These are phyloP conservation scores for Enteromius thamalakanensis DNA, from an alignment of 2,797 vertebrate genomes.

Conservation along the genomic window DNA sequence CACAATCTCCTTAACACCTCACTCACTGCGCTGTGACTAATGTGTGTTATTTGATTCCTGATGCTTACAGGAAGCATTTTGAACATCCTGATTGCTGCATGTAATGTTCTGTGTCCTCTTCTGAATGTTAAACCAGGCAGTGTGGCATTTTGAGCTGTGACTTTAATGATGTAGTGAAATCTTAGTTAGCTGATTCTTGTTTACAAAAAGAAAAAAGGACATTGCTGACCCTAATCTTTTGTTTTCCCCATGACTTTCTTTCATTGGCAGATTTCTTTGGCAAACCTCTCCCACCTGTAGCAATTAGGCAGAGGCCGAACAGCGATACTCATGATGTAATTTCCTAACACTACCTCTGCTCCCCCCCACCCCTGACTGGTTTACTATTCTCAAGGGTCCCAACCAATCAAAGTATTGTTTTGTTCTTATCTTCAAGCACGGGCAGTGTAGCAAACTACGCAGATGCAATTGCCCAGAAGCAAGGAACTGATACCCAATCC, in stretches of 20 bases:
- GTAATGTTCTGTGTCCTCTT: slow-evolving; percentile 5
- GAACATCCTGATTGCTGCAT: not conserved
- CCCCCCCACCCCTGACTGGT: slow-evolving; percentile 34
- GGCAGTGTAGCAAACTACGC: slow-evolving; percentile 64
- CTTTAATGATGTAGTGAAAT: not conserved
- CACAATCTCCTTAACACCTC: slow-evolving; percentile 22
- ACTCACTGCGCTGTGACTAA: not conserved
- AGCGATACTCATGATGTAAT: slow-evolving; percentile 86
- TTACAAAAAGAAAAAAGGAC: not conserved
- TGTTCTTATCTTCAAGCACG: slow-evolving; percentile 75
- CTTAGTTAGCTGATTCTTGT: slow-evolving; percentile 1
- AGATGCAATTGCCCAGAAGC: slow-evolving; percentile 35
- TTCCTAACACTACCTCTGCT: slow-evolving; percentile 73
- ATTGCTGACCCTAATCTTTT: slow-evolving; percentile 52
- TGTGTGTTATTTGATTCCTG: not conserved
- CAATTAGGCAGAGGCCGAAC: slow-evolving; percentile 85
- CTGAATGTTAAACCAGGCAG: not conserved
- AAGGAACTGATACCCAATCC: slow-evolving; percentile 27
- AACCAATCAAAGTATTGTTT: slow-evolving; percentile 69
- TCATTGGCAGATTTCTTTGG: slow-evolving; percentile 80
- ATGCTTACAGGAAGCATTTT: slow-evolving; percentile 12
- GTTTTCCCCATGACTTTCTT: slow-evolving; percentile 60
- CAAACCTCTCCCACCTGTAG: slow-evolving; percentile 91
- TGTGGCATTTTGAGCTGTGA: not conserved
- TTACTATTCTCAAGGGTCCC: slow-evolving; percentile 33